A percentile compares a stretch with the other conserved stretches of the same genome.
These are phyloP conservation scores for Tenthredo livida DNA, from an alignment of 2,888 invertebrate genomes.

Conservation along the genomic window DNA sequence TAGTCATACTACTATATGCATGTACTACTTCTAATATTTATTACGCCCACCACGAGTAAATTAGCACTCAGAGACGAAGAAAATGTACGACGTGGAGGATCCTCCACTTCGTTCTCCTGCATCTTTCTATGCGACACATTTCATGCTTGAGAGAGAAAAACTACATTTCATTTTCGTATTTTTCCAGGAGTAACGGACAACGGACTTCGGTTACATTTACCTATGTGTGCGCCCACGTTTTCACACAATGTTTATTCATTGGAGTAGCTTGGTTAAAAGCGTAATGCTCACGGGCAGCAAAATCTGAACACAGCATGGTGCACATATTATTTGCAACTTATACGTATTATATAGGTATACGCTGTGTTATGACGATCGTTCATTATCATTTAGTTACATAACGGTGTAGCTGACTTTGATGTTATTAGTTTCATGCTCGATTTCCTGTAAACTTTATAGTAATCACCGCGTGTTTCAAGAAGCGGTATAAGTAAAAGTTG, in stretches of 20 bases:
- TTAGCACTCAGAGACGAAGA: constrained; percentile 14
- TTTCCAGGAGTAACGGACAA: neutral
- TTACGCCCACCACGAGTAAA: neutral
- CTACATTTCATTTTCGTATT: neutral
- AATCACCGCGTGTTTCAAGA: neutral
- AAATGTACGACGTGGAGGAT: neutral
- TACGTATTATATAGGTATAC: neutral
- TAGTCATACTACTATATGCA: neutral
- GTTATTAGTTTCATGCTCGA: too few species aligned
- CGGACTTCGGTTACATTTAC: neutral
- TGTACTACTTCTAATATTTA: constrained; percentile 10
- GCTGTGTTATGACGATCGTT: constrained; percentile 3
- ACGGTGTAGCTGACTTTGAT: neutral
- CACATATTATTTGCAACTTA: neutral
- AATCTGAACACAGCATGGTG: neutral
- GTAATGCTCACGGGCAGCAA: neutral
- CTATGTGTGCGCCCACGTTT: neutral
- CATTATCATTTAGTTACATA: neutral
- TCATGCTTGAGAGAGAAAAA: neutral
- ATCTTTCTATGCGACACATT: neutral
- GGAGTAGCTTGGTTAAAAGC: neutral
- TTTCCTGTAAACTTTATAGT: too few species aligned
- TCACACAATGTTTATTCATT: neutral
- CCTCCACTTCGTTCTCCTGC: neutral
- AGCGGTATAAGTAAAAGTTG: neutral